phyloP scores from a whole-genome alignment of 2,797 vertebrate genomes.

The Tenualosa thibaudeaui region DNA sequence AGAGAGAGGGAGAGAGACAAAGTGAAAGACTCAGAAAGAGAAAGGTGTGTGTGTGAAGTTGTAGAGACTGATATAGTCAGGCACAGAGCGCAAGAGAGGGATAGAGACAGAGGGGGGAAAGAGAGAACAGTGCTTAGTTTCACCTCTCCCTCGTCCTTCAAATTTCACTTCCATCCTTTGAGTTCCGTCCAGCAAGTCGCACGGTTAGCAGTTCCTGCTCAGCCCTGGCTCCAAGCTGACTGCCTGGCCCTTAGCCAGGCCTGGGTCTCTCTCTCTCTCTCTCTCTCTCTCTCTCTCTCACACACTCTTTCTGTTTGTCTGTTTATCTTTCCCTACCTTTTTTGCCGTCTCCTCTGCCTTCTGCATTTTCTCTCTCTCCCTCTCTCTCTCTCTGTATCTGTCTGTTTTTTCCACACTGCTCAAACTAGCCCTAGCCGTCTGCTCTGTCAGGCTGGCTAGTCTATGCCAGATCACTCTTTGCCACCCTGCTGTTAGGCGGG shows the following conservation, averaged over 20 bases:
- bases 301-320: background rate
- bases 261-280: slow-evolving; percentile 13
- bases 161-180: slow-evolving; percentile 34
- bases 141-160: slow-evolving; percentile 29
- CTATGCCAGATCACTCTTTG: background rate
- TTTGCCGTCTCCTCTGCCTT: background rate
- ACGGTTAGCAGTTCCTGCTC: slow-evolving; percentile 15
- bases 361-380: background rate
- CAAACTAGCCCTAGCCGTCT: background rate
- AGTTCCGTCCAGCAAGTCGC: slow-evolving; percentile 28
- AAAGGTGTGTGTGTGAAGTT: background rate
- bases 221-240: slow-evolving; percentile 28
- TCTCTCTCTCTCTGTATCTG: slow-evolving; percentile 27
- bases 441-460: background rate
- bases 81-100: background rate
- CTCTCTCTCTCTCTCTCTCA: slow-evolving; percentile 28
- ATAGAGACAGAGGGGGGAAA: background rate
- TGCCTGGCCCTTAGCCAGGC: slow-evolving; percentile 32
- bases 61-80: too few species aligned
- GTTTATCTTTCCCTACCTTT: background rate
- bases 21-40: background rate
- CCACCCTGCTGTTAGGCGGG: background rate
- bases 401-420: background rate
- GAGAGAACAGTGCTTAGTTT: background rate
- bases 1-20: background rate